These are phyloP conservation scores for Aspidapion aeneum DNA, from an alignment of 2,888 invertebrate species.

Conservation along the genomic window DNA sequence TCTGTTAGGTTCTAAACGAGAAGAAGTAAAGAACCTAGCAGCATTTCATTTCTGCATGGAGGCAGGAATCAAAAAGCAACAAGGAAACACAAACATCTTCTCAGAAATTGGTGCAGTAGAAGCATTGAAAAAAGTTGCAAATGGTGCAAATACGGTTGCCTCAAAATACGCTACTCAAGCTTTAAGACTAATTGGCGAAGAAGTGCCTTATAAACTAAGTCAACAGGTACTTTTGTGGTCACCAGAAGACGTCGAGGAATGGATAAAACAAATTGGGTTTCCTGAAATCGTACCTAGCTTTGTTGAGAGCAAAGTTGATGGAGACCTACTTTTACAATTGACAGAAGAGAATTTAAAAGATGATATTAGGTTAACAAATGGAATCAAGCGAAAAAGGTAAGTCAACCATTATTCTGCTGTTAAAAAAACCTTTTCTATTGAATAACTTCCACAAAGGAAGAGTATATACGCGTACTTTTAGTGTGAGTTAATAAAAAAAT, in stretches of 20 bases:
- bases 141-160: conserved; percentile 96
- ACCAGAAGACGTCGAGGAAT: conserved; percentile 92
- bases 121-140: conserved; percentile 92
- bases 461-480: no score
- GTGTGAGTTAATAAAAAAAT: no score
- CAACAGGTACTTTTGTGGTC: conserved; percentile 99
- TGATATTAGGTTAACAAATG: conserved; percentile 91
- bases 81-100: conserved; percentile 88
- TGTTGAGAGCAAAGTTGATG: conserved; percentile 90
- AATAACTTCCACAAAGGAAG: no score
- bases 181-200: conserved; percentile 88
- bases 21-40: conserved; percentile 94
- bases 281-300: conserved; percentile 80
- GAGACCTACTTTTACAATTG: conserved; percentile 89
- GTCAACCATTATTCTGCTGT: not conserved
- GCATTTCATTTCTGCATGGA: conserved; percentile 99
- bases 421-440: no score
- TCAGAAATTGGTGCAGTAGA: conserved; percentile 93
- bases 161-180: conserved; percentile 96
- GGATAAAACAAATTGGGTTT: conserved; percentile 98
- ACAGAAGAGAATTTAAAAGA: conserved; percentile 88
- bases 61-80: conserved; percentile 94
- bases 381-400: conserved; percentile 85
- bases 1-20: conserved; percentile 88
- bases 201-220: conserved; percentile 95